Evolutionary conservation across 2,888 invertebrate species (phyloP).

Genomic region (Cylindroiulus punctatus): DNA sequence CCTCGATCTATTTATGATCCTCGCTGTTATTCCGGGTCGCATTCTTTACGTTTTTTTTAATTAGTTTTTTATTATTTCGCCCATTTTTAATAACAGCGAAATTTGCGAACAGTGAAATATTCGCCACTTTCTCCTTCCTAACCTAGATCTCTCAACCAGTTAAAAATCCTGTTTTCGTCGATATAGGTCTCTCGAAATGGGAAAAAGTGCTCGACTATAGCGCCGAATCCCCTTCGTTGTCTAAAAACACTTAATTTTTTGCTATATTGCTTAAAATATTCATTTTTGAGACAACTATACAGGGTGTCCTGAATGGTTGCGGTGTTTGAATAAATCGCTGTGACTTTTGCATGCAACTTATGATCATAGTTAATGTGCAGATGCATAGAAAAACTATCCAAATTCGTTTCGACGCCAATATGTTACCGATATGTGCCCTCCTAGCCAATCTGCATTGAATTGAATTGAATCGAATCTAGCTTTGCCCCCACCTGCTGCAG

Average conservation of each 20-base stretch:
- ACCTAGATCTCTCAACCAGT: constrained; percentile 2
- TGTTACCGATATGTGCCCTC: too few species aligned
- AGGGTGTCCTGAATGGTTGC: not conserved
- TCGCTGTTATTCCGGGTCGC: not conserved
- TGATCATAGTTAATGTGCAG: too few species aligned
- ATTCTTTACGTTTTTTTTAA: not conserved
- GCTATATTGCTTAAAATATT: not conserved
- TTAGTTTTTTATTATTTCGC: not conserved
- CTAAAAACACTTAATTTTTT: not conserved
- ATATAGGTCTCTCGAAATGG: not conserved
- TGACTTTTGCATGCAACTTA: too few species aligned
- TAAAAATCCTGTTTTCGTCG: not conserved
- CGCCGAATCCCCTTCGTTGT: not conserved
- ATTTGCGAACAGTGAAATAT: not conserved
- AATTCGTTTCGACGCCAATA: too few species aligned
- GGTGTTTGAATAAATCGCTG: too few species aligned
- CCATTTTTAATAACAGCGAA: not conserved
- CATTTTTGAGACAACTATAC: not conserved
- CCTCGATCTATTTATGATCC: not conserved
- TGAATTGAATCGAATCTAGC: too few species aligned
- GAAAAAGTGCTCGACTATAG: not conserved
- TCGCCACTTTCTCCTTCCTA: constrained; percentile 13
- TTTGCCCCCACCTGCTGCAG: too few species aligned
- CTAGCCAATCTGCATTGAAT: too few species aligned
- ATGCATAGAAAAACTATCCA: too few species aligned